phyloP scores from a whole-genome alignment of 2,797 vertebrate species.

The Carcharodon carcharias region DNA sequence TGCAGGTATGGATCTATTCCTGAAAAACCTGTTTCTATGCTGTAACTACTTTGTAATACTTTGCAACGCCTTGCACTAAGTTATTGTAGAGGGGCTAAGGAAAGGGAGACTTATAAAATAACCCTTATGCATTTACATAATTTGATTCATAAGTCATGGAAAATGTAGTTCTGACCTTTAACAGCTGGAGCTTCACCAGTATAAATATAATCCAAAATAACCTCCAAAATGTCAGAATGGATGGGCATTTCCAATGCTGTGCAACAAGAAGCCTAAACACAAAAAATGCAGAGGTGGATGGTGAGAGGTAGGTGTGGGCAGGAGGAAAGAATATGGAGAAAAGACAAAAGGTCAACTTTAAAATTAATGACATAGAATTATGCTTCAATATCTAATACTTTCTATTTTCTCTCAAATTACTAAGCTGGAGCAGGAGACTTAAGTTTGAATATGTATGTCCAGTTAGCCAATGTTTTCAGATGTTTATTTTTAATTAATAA shows the following conservation, averaged over 20 bases:
- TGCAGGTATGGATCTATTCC: neutral
- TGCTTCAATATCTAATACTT: neutral
- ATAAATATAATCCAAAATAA: conserved; percentile 89
- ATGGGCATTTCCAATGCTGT: conserved; percentile 84
- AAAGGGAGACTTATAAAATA: neutral
- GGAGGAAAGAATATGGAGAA: no score
- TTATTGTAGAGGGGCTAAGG: neutral
- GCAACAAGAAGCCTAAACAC: conserved; percentile 74
- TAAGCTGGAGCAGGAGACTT: neutral
- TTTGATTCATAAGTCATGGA: neutral
- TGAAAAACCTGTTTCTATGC: no score
- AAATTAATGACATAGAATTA: neutral
- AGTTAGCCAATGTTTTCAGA: neutral
- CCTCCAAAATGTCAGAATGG: conserved; percentile 79
- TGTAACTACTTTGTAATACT: neutral
- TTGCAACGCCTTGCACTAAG: neutral
- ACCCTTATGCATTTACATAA: neutral
- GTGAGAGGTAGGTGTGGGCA: no score
- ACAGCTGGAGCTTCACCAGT: conserved; percentile 79
- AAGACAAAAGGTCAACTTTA: neutral
- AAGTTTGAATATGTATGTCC: neutral
- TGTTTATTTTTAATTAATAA: neutral
- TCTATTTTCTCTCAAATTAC: neutral
- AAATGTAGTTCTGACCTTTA: conserved; percentile 65
- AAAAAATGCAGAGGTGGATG: neutral